A percentile compares a stretch with the other conserved stretches of the same genome.
phyloP scores from a whole-genome alignment of 2,888 invertebrate species.

The Diaphora mendica region DNA sequence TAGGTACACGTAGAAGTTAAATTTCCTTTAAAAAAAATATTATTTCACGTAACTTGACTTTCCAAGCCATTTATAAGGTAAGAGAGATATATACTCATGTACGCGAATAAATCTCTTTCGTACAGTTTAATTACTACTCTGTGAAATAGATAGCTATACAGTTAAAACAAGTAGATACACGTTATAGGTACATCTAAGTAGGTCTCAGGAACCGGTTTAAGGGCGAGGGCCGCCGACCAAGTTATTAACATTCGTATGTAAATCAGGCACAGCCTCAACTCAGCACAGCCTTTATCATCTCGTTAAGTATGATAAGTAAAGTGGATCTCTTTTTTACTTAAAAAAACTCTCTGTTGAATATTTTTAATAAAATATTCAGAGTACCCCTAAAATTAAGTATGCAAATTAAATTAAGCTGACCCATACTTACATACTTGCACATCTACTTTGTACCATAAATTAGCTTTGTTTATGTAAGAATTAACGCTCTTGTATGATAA shows the following conservation, averaged over 20 bases:
- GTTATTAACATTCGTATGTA: constrained; percentile 83
- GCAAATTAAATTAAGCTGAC: constrained; percentile 42
- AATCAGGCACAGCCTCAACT: constrained; percentile 74
- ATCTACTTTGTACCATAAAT: constrained; percentile 2
- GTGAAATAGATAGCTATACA: constrained; percentile 2
- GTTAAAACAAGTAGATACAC: constrained; percentile 14
- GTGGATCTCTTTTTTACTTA: constrained; percentile 64
- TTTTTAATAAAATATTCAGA: constrained; percentile 50
- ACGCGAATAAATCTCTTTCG: background rate
- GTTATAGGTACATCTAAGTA: constrained; percentile 21
- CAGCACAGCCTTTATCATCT: constrained; percentile 75
- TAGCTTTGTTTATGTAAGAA: constrained; percentile 8
- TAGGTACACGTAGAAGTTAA: background rate
- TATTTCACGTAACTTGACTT: background rate
- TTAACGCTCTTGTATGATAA: background rate
- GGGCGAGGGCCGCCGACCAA: constrained; percentile 64
- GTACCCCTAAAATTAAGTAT: constrained; percentile 45
- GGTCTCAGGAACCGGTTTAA: constrained; percentile 46
- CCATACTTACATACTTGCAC: constrained; percentile 22
- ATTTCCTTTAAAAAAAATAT: background rate
- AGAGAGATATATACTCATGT: background rate
- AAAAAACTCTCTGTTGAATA: constrained; percentile 46
- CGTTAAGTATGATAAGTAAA: constrained; percentile 72
- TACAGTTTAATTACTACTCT: constrained; percentile 2
- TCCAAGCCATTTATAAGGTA: background rate